These are phyloP conservation scores for Pygocentrus nattereri DNA, from an alignment of 2,797 vertebrate genomes.

Conservation along the genomic window DNA sequence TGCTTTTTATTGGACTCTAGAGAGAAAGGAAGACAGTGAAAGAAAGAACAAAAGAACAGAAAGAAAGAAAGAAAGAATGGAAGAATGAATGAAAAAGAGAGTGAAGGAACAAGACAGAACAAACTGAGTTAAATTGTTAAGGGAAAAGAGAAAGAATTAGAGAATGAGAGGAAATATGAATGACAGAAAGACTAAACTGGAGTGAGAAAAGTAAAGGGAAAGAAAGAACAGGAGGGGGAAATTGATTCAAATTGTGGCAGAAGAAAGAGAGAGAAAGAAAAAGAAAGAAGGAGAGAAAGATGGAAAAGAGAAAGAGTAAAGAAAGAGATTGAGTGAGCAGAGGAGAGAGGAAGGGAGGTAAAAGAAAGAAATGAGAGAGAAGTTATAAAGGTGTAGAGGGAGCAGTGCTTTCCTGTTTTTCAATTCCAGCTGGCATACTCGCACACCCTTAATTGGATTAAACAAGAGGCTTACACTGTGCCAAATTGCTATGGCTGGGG, in stretches of 20 bases:
- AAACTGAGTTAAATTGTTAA: too few species aligned
- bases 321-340: not conserved
- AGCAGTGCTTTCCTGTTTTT: not conserved
- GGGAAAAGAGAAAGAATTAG: too few species aligned
- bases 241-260: not conserved
- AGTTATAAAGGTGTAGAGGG: not conserved
- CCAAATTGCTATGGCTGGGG: slow-evolving; percentile 9
- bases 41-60: not conserved
- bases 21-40: slow-evolving; percentile 13
- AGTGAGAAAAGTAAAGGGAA: too few species aligned
- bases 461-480: slow-evolving; percentile 44
- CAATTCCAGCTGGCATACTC: slow-evolving; percentile 21
- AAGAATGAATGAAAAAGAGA: too few species aligned
- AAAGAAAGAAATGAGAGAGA: slow-evolving; percentile 45
- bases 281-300: not conserved
- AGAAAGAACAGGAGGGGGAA: too few species aligned
- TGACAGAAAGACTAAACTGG: too few species aligned
- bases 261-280: not conserved
- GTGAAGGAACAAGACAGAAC: too few species aligned
- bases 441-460: slow-evolving; percentile 53
- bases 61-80: not conserved
- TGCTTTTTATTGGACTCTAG: slow-evolving; percentile 52
- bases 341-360: too few species aligned
- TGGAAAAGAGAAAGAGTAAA: too few species aligned
- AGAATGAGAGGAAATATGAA: not conserved